These are phyloP conservation scores for Phylloscopus trochilus DNA, from an alignment of 2,113 vertebrate genomes.

Conservation along the genomic window DNA sequence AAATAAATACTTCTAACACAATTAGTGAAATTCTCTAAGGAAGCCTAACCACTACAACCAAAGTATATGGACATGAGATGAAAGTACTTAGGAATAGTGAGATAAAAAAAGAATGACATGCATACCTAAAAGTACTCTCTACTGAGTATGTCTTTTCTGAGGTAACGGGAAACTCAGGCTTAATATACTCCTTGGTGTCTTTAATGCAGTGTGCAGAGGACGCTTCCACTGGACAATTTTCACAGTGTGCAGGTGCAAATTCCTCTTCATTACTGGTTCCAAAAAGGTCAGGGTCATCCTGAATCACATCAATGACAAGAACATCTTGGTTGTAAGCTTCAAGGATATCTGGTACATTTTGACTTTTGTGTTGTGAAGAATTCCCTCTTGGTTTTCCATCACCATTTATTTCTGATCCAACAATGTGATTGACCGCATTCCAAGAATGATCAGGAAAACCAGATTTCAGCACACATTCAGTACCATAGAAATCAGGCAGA, in stretches of 20 bases:
- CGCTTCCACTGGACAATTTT: not conserved
- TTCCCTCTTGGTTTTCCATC: constrained; percentile 1
- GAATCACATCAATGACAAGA: constrained; percentile 84
- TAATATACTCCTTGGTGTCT: not conserved
- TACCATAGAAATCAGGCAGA: not conserved
- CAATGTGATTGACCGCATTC: not conserved
- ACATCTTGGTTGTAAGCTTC: constrained; percentile 86
- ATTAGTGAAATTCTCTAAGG: not conserved
- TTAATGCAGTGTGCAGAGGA: not conserved
- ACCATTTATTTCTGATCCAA: constrained; percentile 15
- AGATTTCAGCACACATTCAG: not conserved
- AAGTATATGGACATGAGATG: not conserved
- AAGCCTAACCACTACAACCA: not conserved
- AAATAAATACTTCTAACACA: not conserved
- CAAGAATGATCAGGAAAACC: not conserved
- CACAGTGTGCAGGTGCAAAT: not conserved
- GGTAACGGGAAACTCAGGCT: not conserved
- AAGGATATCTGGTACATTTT: constrained; percentile 72
- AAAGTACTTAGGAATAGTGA: not conserved
- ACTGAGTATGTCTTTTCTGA: constrained; percentile 7
- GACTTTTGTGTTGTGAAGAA: constrained; percentile 13
- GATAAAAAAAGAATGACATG: not conserved
- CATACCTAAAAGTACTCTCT: constrained; percentile 66
- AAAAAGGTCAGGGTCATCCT: constrained; percentile 90
- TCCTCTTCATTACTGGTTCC: constrained; percentile 63